phyloP scores from a whole-genome alignment of 2,113 vertebrate species.

The Boleophthalmus pectinirostris region DNA sequence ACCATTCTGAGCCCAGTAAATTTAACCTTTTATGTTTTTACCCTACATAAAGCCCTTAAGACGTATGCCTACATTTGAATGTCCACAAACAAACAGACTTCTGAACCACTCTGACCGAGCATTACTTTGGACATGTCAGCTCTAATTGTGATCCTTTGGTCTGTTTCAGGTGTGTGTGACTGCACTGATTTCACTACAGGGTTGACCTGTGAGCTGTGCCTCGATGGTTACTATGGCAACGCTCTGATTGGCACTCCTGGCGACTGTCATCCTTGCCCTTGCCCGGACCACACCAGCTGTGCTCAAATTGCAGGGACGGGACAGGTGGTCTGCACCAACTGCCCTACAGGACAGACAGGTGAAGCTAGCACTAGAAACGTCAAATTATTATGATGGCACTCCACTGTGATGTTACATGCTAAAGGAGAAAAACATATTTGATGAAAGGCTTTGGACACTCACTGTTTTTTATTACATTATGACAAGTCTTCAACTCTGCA shows the following conservation, averaged over 20 bases:
- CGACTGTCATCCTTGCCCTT: constrained; percentile 88
- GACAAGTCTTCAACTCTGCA: constrained; percentile 17
- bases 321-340: constrained; percentile 90
- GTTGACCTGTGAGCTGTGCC: constrained; percentile 84
- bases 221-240: constrained; percentile 86
- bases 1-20: too few relatives aligned
- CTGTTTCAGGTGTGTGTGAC: constrained; percentile 81
- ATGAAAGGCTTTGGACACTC: neutral
- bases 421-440: constrained; percentile 12
- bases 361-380: constrained; percentile 43
- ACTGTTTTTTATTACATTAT: constrained; percentile 28
- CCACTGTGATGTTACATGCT: constrained; percentile 2
- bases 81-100: too few relatives aligned
- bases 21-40: neutral
- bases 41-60: too few relatives aligned
- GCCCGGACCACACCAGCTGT: constrained; percentile 82
- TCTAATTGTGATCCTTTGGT: constrained; percentile 13
- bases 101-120: too few relatives aligned
- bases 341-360: constrained; percentile 88
- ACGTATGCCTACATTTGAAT: too few relatives aligned
- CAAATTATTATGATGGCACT: neutral
- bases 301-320: constrained; percentile 66
- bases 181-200: constrained; percentile 88
- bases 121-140: neutral
- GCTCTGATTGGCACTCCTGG: constrained; percentile 74